These are phyloP conservation scores for Lethenteron camtschaticum DNA, from an alignment of 2,113 vertebrate genomes.

Conservation along the genomic window DNA sequence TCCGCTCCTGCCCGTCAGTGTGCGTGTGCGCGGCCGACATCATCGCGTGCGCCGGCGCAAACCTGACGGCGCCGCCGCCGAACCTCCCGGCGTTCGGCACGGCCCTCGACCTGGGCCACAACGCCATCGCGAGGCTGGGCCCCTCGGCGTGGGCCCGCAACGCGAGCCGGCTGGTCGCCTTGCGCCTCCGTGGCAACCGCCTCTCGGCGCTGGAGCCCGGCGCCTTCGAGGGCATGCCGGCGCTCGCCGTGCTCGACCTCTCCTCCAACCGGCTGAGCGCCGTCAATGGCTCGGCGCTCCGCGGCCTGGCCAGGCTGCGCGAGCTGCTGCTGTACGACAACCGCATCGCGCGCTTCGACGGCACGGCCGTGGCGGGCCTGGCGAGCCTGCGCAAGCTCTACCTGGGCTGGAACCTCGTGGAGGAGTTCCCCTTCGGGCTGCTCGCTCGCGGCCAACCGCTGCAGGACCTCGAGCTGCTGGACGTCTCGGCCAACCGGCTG, in stretches of 20 bases:
- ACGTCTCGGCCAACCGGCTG: slow-evolving; percentile 64
- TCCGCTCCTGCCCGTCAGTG: slow-evolving; percentile 28
- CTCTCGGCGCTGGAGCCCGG: slow-evolving; percentile 61
- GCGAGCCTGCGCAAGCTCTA: slow-evolving; percentile 64
- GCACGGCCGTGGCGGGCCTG: slow-evolving; percentile 44
- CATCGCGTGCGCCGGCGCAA: slow-evolving; percentile 73
- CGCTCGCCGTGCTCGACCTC: slow-evolving; percentile 60
- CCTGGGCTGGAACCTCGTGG: slow-evolving; percentile 63
- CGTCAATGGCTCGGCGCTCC: slow-evolving; percentile 64
- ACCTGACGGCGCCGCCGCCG: slow-evolving; percentile 29
- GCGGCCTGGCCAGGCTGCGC: slow-evolving; percentile 44
- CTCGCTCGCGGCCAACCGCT: slow-evolving; percentile 39
- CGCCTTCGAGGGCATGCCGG: slow-evolving; percentile 46
- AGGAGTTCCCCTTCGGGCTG: slow-evolving; percentile 65
- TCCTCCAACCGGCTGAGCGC: slow-evolving; percentile 50
- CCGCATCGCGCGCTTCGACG: slow-evolving; percentile 49
- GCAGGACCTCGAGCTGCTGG: slow-evolving; percentile 49
- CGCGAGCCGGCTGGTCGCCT: slow-evolving; percentile 44
- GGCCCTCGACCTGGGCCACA: slow-evolving; percentile 72
- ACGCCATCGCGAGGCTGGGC: slow-evolving; percentile 35
- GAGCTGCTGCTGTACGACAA: slow-evolving; percentile 86
- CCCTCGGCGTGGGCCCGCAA: slow-evolving; percentile 46
- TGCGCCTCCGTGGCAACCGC: slow-evolving; percentile 66
- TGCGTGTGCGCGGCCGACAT: slow-evolving; percentile 90
- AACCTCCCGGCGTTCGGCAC: slow-evolving; percentile 43